phyloP scores from a whole-genome alignment of 2,113 vertebrate genomes.

The Heptranchias perlo region DNA sequence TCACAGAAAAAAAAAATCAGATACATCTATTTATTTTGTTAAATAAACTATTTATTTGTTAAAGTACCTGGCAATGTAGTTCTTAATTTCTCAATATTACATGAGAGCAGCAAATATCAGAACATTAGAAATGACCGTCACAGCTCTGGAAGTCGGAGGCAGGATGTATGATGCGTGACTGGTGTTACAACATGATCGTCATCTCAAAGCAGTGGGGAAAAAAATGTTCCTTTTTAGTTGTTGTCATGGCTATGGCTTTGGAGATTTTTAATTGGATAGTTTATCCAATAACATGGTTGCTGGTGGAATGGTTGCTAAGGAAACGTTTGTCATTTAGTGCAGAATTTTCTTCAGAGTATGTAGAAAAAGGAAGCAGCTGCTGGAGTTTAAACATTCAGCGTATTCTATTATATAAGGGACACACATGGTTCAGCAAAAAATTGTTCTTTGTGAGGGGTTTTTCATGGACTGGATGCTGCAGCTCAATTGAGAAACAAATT shows the following conservation, averaged over 20 bases:
- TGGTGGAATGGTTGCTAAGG: conserved; percentile 7
- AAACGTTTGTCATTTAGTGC: neutral
- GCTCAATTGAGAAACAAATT: neutral
- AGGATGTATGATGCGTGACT: neutral
- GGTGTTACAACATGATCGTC: neutral
- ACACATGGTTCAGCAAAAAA: neutral
- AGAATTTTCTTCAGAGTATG: neutral
- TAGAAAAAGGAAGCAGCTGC: neutral
- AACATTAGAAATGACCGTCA: neutral
- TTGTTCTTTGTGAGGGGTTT: neutral
- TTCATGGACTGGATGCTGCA: neutral
- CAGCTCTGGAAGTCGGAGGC: neutral
- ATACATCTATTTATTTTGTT: neutral
- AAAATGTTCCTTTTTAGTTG: neutral
- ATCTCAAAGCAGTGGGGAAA: neutral
- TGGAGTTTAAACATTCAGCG: neutral
- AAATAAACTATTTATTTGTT: neutral
- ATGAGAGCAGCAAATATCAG: neutral
- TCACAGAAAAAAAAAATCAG: neutral
- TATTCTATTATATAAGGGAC: neutral
- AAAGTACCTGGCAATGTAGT: neutral
- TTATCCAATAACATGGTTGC: neutral
- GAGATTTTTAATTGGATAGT: conserved; percentile 6
- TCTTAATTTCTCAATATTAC: neutral
- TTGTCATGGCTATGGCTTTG: neutral